Conservation (phyloP, 2,888 invertebrate genomes). For the Xestia sexstrigata region DNA sequence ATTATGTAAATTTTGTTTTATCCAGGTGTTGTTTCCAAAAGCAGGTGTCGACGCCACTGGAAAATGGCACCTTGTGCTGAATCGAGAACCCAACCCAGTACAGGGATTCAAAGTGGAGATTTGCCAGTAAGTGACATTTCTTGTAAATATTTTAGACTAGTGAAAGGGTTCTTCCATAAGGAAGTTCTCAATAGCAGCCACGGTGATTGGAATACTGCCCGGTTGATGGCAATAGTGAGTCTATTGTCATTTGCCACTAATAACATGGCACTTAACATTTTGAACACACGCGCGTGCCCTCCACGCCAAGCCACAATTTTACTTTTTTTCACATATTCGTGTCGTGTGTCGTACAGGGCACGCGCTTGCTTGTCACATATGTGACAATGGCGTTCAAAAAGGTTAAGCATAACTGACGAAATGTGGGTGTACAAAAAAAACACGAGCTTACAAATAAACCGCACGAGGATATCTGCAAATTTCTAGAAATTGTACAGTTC, state of each 20-base stretch:
- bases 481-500: neutral
- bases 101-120: conserved; percentile 94
- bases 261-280: neutral
- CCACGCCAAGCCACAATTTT: too few relatives aligned
- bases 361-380: too few relatives aligned
- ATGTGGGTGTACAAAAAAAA: neutral
- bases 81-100: conserved; percentile 90
- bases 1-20: neutral
- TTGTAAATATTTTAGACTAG: neutral
- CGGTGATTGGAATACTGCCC: neutral
- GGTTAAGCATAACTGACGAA: neutral
- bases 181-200: neutral
- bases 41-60: conserved; percentile 91
- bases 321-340: too few relatives aligned
- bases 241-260: neutral
- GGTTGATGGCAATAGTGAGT: neutral
- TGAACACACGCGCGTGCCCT: too few relatives aligned
- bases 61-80: conserved; percentile 93
- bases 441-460: neutral
- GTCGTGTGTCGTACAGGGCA: too few relatives aligned
- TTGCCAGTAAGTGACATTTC: conserved; percentile 91
- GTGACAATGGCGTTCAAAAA: too few relatives aligned
- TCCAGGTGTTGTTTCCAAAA: conserved; percentile 91
- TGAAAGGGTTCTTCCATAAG: neutral
- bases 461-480: neutral